These are phyloP conservation scores for Heliangelus exortis DNA, from an alignment of 2,797 vertebrate genomes.

Conservation along the genomic window DNA sequence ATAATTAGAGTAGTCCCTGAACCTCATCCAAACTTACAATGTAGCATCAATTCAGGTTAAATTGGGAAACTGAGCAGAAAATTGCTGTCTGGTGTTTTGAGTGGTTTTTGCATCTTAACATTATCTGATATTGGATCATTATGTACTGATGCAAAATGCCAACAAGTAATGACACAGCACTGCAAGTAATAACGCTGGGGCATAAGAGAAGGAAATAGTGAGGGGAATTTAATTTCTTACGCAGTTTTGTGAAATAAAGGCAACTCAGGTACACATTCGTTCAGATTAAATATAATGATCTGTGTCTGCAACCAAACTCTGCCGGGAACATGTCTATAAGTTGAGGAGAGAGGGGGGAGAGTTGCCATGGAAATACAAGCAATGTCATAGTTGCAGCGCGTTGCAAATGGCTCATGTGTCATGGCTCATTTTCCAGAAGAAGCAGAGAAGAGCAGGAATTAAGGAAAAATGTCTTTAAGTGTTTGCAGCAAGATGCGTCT, in stretches of 20 bases:
- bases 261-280: conserved; percentile 46
- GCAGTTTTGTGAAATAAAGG: conserved; percentile 29
- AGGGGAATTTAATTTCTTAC: conserved; percentile 52
- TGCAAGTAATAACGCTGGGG: conserved; percentile 12
- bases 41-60: conserved; percentile 67
- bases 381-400: not conserved
- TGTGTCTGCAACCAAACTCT: conserved; percentile 21
- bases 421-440: conserved; percentile 53
- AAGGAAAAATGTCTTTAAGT: conserved; percentile 58
- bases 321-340: conserved; percentile 17
- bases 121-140: conserved; percentile 61
- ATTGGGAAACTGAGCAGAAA: conserved; percentile 74
- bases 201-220: conserved; percentile 32
- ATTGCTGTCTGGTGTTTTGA: conserved; percentile 72
- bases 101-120: conserved; percentile 60
- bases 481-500: conserved; percentile 29
- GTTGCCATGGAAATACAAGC: conserved; percentile 67
- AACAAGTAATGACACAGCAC: conserved; percentile 12
- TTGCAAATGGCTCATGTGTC: conserved; percentile 40
- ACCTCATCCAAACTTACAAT: conserved; percentile 48
- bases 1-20: conserved; percentile 61
- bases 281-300: conserved; percentile 58
- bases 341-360: not conserved
- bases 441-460: conserved; percentile 19
- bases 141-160: conserved; percentile 59